A percentile compares a stretch with the other conserved stretches of the same genome.
These are phyloP conservation scores for Conops quadrifasciatus DNA, from an alignment of 2,888 invertebrate species.

Conservation along the genomic window DNA sequence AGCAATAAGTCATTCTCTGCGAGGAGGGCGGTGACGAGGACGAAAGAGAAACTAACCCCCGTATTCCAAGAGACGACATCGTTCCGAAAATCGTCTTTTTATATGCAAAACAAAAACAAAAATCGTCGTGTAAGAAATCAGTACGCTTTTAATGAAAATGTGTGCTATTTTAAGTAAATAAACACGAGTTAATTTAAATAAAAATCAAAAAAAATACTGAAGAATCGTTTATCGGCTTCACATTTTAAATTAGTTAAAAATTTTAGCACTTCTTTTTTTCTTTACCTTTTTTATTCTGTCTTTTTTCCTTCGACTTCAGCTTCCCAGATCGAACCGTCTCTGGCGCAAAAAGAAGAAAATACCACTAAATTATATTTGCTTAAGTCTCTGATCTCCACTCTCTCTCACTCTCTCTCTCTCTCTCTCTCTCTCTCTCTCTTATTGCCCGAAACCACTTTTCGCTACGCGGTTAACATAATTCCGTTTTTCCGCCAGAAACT, in stretches of 20 bases:
- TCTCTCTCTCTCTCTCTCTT: neutral
- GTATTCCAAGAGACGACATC: too few relatives aligned
- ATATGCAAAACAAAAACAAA: too few relatives aligned
- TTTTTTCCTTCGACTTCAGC: neutral
- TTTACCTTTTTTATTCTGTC: neutral
- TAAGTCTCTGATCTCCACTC: neutral
- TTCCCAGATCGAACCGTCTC: too few relatives aligned
- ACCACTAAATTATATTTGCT: too few relatives aligned
- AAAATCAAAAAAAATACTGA: too few relatives aligned
- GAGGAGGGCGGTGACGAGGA: too few relatives aligned
- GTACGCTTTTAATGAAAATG: too few relatives aligned
- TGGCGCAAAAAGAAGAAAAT: too few relatives aligned
- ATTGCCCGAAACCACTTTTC: neutral
- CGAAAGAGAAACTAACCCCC: too few relatives aligned
- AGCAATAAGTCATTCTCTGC: too few relatives aligned
- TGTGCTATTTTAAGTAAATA: neutral
- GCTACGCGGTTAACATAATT: constrained; percentile 4
- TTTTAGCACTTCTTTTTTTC: neutral
- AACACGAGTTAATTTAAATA: neutral
- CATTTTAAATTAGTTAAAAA: neutral
- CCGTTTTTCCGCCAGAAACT: neutral
- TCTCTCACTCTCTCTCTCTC: neutral
- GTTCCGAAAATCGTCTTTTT: too few relatives aligned
- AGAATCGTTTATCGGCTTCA: neutral
- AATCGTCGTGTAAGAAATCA: too few relatives aligned